These are phyloP conservation scores for Archips crataeganus DNA, from an alignment of 2,888 invertebrate species.

Conservation along the genomic window DNA sequence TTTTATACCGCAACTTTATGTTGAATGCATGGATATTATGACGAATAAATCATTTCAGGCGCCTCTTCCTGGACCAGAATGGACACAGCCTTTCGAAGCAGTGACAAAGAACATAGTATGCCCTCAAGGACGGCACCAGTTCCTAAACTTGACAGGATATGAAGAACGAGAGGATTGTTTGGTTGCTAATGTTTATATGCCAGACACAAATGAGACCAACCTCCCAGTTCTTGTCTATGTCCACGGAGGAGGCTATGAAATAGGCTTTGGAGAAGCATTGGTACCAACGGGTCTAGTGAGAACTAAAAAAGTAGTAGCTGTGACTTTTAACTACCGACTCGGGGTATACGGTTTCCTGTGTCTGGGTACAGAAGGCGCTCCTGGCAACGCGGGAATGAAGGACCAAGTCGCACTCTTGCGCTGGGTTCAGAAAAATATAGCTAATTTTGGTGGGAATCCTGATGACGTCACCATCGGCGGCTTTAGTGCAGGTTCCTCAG, in stretches of 20 bases:
- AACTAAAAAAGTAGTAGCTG: constrained; percentile 45
- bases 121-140: constrained; percentile 13
- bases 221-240: constrained; percentile 54
- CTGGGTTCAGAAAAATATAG: constrained; percentile 67
- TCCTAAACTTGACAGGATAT: constrained; percentile 1
- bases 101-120: constrained; percentile 28
- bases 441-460: constrained; percentile 66
- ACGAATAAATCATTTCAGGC: constrained; percentile 17
- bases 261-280: constrained; percentile 44
- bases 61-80: constrained; percentile 26
- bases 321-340: constrained; percentile 52
- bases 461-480: constrained; percentile 65
- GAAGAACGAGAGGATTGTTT: constrained; percentile 36
- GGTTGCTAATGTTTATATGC: constrained; percentile 48
- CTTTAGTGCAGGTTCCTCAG: constrained; percentile 63
- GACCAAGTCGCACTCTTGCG: constrained; percentile 66
- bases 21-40: too few relatives aligned
- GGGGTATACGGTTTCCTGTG: constrained; percentile 58
- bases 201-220: constrained; percentile 50
- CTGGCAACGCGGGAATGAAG: constrained; percentile 69
- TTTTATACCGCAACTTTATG: too few relatives aligned
- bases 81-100: constrained; percentile 26
- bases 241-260: constrained; percentile 55
- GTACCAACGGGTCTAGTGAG: constrained; percentile 42
- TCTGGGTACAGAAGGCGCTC: constrained; percentile 55